These are phyloP conservation scores for Melospiza georgiana DNA, from an alignment of 2,113 vertebrate species.

Conservation along the genomic window DNA sequence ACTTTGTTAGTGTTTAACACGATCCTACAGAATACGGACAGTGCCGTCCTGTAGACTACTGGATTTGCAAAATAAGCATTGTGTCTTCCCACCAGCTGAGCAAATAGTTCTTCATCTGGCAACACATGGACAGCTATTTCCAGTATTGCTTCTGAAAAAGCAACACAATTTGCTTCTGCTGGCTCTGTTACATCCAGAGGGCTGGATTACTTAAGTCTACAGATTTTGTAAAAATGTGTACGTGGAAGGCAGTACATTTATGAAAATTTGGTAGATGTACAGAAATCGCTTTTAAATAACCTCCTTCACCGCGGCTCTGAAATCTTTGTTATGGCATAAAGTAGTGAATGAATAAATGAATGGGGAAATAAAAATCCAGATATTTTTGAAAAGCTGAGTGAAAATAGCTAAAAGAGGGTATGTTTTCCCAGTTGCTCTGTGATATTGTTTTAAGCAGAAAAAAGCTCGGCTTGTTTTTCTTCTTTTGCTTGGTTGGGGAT, in stretches of 20 bases:
- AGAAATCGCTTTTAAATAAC: not conserved
- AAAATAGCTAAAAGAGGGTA: not conserved
- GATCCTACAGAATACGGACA: not conserved
- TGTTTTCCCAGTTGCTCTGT: not conserved
- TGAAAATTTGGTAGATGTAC: not conserved
- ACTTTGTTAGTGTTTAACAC: not conserved
- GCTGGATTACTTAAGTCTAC: not conserved
- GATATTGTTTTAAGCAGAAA: not conserved
- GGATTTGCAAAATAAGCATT: not conserved
- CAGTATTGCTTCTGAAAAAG: not conserved
- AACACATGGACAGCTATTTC: not conserved
- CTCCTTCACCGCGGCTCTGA: not conserved
- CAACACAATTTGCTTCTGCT: not conserved
- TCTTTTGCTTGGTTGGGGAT: not conserved
- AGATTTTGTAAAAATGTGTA: not conserved
- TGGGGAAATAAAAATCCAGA: not conserved
- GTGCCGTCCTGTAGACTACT: not conserved
- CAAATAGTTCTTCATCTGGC: not conserved
- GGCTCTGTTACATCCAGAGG: not conserved
- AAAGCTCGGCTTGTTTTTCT: not conserved
- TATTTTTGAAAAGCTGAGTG: not conserved
- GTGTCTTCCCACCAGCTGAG: not conserved
- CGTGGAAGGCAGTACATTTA: not conserved
- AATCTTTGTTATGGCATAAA: not conserved
- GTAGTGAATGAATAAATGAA: not conserved